Conservation (phyloP, 2,888 invertebrate species). For the Hyles lineata region DNA sequence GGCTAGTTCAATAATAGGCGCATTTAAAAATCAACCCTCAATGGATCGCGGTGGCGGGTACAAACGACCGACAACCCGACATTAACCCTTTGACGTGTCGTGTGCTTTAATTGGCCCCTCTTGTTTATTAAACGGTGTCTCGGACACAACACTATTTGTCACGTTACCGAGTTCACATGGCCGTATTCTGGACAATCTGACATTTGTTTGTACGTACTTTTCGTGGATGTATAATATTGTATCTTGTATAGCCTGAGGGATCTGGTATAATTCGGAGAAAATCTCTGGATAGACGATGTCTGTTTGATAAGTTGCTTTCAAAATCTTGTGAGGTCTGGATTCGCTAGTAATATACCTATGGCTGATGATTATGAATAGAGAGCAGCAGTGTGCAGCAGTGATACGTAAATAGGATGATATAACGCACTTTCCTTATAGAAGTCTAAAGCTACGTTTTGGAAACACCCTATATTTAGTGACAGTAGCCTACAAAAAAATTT, state of each 20-base stretch:
- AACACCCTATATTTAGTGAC: no score
- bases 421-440: no score
- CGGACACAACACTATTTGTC: conserved; percentile 66
- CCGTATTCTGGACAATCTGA: conserved; percentile 51
- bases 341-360: no score
- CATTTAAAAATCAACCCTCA: conserved; percentile 28
- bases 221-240: neutral
- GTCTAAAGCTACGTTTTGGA: no score
- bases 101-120: conserved; percentile 71
- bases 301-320: no score
- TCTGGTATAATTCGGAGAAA: no score
- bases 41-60: conserved; percentile 33
- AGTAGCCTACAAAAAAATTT: no score
- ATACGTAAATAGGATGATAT: no score
- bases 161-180: conserved; percentile 65
- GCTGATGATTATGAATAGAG: no score
- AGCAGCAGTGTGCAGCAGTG: no score
- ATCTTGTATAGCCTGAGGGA: neutral
- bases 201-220: neutral
- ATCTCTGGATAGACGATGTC: no score
- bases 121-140: conserved; percentile 76
- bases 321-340: no score
- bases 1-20: conserved; percentile 11
- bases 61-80: conserved; percentile 45
- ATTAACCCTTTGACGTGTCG: conserved; percentile 84